Evolutionary conservation across 1,140 invertebrate species (phyloP), one percentile per base, ranked within the genome.

Genomic region (Globodera ellingtonae): DNA sequence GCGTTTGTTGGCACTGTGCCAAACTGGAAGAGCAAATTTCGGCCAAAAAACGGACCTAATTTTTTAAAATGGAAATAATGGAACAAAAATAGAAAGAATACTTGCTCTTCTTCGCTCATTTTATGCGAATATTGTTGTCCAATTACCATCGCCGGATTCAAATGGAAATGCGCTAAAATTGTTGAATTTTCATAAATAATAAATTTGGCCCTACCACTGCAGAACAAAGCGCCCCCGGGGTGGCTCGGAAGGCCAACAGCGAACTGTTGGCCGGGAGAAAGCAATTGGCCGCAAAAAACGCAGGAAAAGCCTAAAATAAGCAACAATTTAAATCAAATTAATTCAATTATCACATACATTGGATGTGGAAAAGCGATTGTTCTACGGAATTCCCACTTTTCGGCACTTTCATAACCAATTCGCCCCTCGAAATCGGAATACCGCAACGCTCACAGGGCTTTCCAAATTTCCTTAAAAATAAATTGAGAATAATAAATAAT

Each of bases 321-420:
- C 56, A 62, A 62, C 65, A 74, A 50, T 72, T 44, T 46, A 72
- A 72, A 8, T 35, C 35, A 35, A 72, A 47, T 74, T 56, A 15
- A 0, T 74, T 4, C 5, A 50, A 56, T 13, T 13, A 13, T n/a
- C 3, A 46, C 8, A 6, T 47, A 77, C 75, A 77, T 15, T 77
- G 75, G 13, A 77, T 24, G 69, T 77, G 75, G 21, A 77, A 77
- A 4, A 77, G 75, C 5, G 10, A 13, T 48, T 65, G 21, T 47
- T 70, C 24, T 0, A 10, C 67, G 67, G 67, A 70, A 0, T 77
- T 48, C 46, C n/a, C 75, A 47, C 47, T 65, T 67, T 52, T 2
- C n/a, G 75, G 75, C 62, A 77, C 75, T 21, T 47, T 62, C 75
- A 77, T 77, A 44, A 77, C 75, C 69, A 77, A 65, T 18, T 77